A percentile compares a stretch with the other conserved stretches of the same genome.
Evolutionary conservation across 1,140 invertebrate genomes (phyloP).

Genomic region (Leucophenga varia): DNA sequence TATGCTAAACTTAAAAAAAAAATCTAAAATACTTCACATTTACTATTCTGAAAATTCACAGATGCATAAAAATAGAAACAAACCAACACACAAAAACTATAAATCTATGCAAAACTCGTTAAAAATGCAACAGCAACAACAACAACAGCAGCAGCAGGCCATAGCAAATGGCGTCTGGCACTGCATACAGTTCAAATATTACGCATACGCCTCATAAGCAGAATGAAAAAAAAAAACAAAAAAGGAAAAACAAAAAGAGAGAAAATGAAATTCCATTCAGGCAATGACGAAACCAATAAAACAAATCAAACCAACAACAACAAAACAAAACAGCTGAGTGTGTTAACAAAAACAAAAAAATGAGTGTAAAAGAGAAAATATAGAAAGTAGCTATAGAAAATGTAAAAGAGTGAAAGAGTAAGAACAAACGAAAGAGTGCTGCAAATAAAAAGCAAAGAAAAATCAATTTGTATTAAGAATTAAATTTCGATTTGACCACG

Average conservation of each 20-base stretch:
- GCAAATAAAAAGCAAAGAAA: too few species aligned
- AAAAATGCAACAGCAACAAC: not conserved
- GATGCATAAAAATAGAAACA: too few species aligned
- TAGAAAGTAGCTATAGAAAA: too few species aligned
- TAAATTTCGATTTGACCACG: slow-evolving; percentile 41
- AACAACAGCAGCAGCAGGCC: slow-evolving; percentile 7
- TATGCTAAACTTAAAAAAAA: too few species aligned
- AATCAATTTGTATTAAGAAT: slow-evolving; percentile 50
- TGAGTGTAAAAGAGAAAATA: slow-evolving; percentile 17
- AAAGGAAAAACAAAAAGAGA: slow-evolving; percentile 7
- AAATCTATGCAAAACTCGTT: too few species aligned
- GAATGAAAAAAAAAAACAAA: slow-evolving; percentile 27
- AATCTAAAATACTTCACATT: too few species aligned
- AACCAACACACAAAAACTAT: too few species aligned
- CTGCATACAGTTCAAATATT: slow-evolving; percentile 23
- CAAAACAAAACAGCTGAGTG: too few species aligned
- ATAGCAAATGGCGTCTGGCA: slow-evolving; percentile 17
- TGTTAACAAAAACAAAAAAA: slow-evolving; percentile 6
- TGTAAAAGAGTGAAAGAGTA: slow-evolving; percentile 2
- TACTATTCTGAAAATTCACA: too few species aligned
- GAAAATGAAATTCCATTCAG: slow-evolving; percentile 1
- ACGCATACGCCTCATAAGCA: slow-evolving; percentile 24
- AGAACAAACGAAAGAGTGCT: slow-evolving; percentile 2
- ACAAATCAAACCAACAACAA: too few species aligned
- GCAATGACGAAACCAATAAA: too few species aligned